These are phyloP conservation scores for Nothobranchius kuhntae DNA, from an alignment of 2,113 vertebrate species.

Conservation along the genomic window DNA sequence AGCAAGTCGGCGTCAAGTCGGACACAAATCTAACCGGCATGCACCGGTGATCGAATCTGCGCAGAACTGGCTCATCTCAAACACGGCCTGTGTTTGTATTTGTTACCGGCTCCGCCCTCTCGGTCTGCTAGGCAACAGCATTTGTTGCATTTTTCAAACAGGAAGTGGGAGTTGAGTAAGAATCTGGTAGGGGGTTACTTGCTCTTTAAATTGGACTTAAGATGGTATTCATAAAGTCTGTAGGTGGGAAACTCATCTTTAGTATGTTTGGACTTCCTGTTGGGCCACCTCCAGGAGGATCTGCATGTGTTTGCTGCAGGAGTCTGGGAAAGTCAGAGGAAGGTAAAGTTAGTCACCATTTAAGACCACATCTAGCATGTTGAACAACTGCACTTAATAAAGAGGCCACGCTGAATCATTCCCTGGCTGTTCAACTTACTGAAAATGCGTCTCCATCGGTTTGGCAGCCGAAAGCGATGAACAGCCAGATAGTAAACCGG, in stretches of 20 bases:
- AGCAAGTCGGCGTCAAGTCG: too few species aligned
- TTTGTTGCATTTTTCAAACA: too few species aligned
- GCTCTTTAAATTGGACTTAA: too few species aligned
- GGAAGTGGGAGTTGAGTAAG: too few species aligned
- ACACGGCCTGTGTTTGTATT: too few species aligned
- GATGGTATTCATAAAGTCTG: not conserved
- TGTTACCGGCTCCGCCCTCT: too few species aligned
- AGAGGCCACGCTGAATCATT: not conserved
- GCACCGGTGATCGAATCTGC: too few species aligned
- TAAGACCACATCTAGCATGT: not conserved
- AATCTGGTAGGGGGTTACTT: too few species aligned
- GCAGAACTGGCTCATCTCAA: too few species aligned
- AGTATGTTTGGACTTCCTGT: conserved; percentile 79
- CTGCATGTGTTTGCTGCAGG: conserved; percentile 71
- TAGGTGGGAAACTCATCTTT: not conserved
- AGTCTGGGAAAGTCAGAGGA: conserved; percentile 53
- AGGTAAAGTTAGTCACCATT: conserved; percentile 1
- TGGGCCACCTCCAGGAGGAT: conserved; percentile 78
- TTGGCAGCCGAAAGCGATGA: conserved; percentile 59
- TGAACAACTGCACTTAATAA: too few species aligned
- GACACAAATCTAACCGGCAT: too few species aligned
- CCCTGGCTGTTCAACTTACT: conserved; percentile 58
- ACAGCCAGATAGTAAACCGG: conserved; percentile 88
- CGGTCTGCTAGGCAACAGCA: too few species aligned
- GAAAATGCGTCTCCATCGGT: conserved; percentile 52